A percentile compares a stretch with the other conserved stretches of the same genome.
Conservation (phyloP, 2,797 vertebrate genomes). For the Cirrhinus molitorella region DNA sequence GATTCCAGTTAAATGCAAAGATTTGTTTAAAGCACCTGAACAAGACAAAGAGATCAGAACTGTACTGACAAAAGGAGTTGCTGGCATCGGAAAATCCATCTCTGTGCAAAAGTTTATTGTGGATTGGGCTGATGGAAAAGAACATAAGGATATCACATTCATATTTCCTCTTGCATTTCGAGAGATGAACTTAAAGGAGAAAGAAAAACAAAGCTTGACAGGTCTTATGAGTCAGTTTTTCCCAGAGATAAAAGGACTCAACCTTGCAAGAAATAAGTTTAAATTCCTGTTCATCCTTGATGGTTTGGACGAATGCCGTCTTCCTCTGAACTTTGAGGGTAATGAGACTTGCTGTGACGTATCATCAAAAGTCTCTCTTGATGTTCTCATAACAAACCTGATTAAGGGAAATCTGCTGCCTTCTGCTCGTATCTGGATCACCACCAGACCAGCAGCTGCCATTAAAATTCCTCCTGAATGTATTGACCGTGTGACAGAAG, state of each 20-base stretch:
- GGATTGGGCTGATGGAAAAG: conserved; percentile 11
- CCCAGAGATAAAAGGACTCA: conserved; percentile 25
- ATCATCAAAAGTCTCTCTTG: accelerated
- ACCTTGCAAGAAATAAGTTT: background rate
- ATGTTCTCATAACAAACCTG: background rate
- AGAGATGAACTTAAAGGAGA: conserved; percentile 31
- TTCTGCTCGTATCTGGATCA: conserved; percentile 23
- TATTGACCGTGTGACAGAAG: background rate
- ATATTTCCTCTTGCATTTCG: conserved; percentile 34
- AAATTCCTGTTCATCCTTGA: conserved; percentile 40
- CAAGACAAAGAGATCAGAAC: background rate
- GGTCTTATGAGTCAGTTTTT: conserved; percentile 14
- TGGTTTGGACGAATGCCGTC: conserved; percentile 19
- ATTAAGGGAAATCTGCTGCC: conserved; percentile 3
- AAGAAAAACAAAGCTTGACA: conserved; percentile 2
- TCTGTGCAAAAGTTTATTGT: conserved; percentile 31
- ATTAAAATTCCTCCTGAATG: background rate
- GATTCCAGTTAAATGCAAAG: background rate
- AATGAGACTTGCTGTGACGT: background rate
- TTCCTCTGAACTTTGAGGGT: background rate
- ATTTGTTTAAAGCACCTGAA: conserved; percentile 1
- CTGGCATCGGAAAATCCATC: conserved; percentile 24
- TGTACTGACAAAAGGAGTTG: conserved; percentile 23
- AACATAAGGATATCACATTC: conserved; percentile 20
- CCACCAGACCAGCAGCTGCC: conserved; percentile 29